phyloP scores from a whole-genome alignment of 2,113 vertebrate genomes.

The Paedocypris sp. region DNA sequence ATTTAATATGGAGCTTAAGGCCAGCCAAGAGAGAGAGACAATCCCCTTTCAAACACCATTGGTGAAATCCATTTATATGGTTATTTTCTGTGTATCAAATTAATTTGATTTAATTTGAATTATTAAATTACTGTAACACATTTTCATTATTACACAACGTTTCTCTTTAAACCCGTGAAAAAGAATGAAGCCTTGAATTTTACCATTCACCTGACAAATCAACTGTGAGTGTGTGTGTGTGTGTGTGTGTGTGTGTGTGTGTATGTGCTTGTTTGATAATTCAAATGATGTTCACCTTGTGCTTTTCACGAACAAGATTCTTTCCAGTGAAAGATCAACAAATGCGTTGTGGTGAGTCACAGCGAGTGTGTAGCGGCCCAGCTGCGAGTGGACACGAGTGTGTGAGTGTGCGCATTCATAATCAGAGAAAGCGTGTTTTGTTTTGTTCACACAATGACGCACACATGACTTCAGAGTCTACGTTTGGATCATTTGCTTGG shows the following conservation, averaged over 20 bases:
- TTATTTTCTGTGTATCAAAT: background rate
- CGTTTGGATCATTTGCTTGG: background rate
- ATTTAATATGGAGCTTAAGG: slow-evolving; percentile 55
- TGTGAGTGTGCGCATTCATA: slow-evolving; percentile 33
- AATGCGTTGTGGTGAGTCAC: slow-evolving; percentile 44
- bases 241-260: background rate
- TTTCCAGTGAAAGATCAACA: slow-evolving; percentile 32
- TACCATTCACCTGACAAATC: too few species aligned
- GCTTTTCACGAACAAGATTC: slow-evolving; percentile 30
- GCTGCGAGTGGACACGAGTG: too few species aligned
- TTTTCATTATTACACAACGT: slow-evolving; percentile 13
- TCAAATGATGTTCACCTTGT: background rate
- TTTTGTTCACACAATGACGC: slow-evolving; percentile 35
- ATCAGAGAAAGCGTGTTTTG: slow-evolving; percentile 33
- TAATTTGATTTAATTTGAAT: slow-evolving; percentile 20
- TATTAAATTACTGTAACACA: too few species aligned
- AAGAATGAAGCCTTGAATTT: too few species aligned
- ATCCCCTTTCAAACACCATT: slow-evolving; percentile 10
- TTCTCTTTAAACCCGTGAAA: slow-evolving; percentile 15
- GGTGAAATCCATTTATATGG: slow-evolving; percentile 23
- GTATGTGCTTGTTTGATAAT: background rate
- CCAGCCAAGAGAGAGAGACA: slow-evolving; percentile 43
- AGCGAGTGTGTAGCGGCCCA: slow-evolving; percentile 41
- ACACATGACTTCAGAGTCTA: background rate
- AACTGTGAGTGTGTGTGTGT: too few species aligned